Evolutionary conservation across 2,888 invertebrate genomes (phyloP).

Genomic region (Tetragnatha montana): DNA sequence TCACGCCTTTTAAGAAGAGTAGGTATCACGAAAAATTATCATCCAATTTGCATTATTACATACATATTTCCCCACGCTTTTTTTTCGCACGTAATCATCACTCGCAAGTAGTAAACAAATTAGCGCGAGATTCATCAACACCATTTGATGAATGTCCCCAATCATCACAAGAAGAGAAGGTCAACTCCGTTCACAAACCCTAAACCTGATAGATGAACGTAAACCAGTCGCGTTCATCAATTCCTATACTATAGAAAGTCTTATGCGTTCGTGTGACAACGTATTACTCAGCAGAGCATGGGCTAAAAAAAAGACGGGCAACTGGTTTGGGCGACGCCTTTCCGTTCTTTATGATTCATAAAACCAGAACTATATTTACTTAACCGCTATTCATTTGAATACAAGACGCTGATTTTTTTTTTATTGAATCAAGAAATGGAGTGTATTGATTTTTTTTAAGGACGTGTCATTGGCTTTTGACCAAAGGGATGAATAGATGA

Average conservation of each 20-base stretch:
- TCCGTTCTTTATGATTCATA: constrained; percentile 1
- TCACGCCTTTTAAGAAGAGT: too few relatives aligned
- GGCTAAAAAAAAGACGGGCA: background rate
- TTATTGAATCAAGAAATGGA: too few relatives aligned
- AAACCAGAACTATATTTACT: background rate
- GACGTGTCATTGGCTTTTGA: too few relatives aligned
- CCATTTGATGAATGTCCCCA: background rate
- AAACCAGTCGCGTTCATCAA: background rate
- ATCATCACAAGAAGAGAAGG: background rate
- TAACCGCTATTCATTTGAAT: background rate
- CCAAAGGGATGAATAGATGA: too few relatives aligned
- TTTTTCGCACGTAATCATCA: background rate
- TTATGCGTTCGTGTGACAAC: background rate
- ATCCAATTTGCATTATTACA: background rate
- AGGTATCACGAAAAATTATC: background rate
- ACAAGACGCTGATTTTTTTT: too few relatives aligned
- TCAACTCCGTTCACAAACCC: background rate
- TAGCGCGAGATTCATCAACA: background rate
- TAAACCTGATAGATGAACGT: background rate
- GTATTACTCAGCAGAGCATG: background rate
- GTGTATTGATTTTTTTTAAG: too few relatives aligned
- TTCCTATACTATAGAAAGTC: background rate
- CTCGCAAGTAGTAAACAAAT: background rate
- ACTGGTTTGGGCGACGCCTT: constrained; percentile 1
- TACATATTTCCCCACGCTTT: background rate